Base-by-base conservation (phyloP, 2,888 invertebrate genomes). In the Protonemura montana region DNA sequence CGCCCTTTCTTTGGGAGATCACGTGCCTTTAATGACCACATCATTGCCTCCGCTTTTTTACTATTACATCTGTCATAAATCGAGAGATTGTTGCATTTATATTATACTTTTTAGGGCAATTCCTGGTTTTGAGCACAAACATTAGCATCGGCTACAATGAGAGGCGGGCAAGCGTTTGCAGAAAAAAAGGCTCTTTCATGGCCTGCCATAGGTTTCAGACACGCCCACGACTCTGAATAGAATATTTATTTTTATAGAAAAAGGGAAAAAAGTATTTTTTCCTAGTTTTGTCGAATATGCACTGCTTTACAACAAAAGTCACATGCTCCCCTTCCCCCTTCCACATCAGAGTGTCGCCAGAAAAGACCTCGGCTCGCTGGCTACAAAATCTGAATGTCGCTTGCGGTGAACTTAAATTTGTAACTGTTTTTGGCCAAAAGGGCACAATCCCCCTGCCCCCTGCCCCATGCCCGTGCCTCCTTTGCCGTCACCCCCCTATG, bases 201-300 rank as follows among this genome's bases (percentile, higher is more conserved):
- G 13, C 16, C 13, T 21, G 21, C 13, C 13, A 10, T 59, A 10
- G 16, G 21, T 59, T 59, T 59, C 59, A 10, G 59, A 59, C 59
- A 59, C 59, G 59, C 59, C 59, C 59, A 59, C 59, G 16, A 21
- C 13, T 2, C 6, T 59, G 16, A 59, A 59, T 59, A 59, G 59
- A 59, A 59, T 59, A 59, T 59, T 59, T 59, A 59, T 59, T 59
- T 59, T 59, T 59, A 59, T 59, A 59, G 59, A 59, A 59, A 59
- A 21, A 2, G 13, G 59, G 59, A 59, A 3, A 59, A 59, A 21
- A 16, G 59, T 59, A 21, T 13, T 59, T 59, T 59, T 59, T 35
- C 35, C 35, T 10, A 3, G 35, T 35, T 35, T 21, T 59, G 59
- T 59, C 21, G 59, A 59, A 35, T 7, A 59, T 59, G 21, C 1